Evolutionary conservation across 92 coral and sea anemone species (phyloP).

Genomic region (Montipora capitata): DNA sequence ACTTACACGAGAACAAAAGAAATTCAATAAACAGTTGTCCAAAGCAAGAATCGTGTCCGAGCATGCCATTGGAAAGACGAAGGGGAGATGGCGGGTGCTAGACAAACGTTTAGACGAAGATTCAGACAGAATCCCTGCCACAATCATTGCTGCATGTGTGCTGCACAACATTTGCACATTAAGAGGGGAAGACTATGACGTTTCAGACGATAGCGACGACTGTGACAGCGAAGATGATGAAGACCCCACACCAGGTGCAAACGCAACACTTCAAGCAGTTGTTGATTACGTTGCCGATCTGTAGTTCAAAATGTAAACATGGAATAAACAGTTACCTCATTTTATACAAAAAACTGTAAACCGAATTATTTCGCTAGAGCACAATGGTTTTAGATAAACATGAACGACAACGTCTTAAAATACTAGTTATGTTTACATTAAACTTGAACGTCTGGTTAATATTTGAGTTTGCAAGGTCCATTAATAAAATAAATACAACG

Average conservation of each 20-base stretch:
- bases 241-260: constrained; percentile 39
- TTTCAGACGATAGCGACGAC: constrained; percentile 35
- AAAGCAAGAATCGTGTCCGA: constrained; percentile 54
- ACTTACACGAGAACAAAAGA: constrained; percentile 44
- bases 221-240: constrained; percentile 37
- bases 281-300: constrained; percentile 43
- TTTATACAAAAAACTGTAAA: not conserved
- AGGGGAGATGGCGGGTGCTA: constrained; percentile 68
- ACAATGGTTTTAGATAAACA: too few relatives aligned
- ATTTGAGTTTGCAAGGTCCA: constrained; percentile 30
- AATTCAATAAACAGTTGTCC: constrained; percentile 56
- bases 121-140: constrained; percentile 50
- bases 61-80: constrained; percentile 60
- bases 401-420: not conserved
- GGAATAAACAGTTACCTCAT: not conserved
- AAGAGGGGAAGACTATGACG: constrained; percentile 37
- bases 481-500: constrained; percentile 27
- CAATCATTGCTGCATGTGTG: constrained; percentile 58
- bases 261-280: constrained; percentile 31
- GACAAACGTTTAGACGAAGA: constrained; percentile 54
- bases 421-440: constrained; percentile 27
- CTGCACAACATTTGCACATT: constrained; percentile 72
- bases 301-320: constrained; percentile 8
- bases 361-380: too few relatives aligned
- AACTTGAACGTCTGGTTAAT: constrained; percentile 30